phyloP scores from a whole-genome alignment of 2,797 vertebrate species.

The Falco novaeseelandiae region DNA sequence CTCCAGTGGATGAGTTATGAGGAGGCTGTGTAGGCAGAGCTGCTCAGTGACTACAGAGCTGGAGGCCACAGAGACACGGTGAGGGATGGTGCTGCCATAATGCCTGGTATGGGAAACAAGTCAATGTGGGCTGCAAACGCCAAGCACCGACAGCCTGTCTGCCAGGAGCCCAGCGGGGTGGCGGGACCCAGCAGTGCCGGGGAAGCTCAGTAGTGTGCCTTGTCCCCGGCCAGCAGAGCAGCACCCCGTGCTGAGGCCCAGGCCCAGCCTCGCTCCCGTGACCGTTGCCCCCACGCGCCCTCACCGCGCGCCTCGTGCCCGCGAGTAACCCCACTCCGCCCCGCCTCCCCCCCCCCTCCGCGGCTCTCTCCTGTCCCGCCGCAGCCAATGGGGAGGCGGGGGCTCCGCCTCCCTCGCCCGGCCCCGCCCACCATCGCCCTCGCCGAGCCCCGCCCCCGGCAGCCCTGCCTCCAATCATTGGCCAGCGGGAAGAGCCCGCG shows the following conservation, averaged over 20 bases:
- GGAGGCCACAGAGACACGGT: rapidly evolving
- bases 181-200: rapidly evolving
- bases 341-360: too few relatives aligned
- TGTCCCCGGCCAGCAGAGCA: not conserved
- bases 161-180: not conserved
- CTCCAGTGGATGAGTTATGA: rapidly evolving
- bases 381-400: too few relatives aligned
- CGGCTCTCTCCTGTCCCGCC: too few relatives aligned
- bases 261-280: not conserved
- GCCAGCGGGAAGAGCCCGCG: not conserved
- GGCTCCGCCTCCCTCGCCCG: not conserved
- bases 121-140: not conserved
- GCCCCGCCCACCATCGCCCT: not conserved
- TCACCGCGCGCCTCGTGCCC: not conserved
- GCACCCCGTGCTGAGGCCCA: rapidly evolving
- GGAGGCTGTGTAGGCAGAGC: not conserved
- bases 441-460: not conserved
- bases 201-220: rapidly evolving
- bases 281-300: not conserved
- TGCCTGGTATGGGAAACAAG: rapidly evolving
- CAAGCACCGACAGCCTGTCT: rapidly evolving
- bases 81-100: rapidly evolving
- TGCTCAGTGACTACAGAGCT: rapidly evolving
- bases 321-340: too few relatives aligned
- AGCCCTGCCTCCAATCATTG: not conserved